These are phyloP conservation scores for Sebastes nivosus DNA, from an alignment of 2,797 vertebrate species.

Conservation along the genomic window DNA sequence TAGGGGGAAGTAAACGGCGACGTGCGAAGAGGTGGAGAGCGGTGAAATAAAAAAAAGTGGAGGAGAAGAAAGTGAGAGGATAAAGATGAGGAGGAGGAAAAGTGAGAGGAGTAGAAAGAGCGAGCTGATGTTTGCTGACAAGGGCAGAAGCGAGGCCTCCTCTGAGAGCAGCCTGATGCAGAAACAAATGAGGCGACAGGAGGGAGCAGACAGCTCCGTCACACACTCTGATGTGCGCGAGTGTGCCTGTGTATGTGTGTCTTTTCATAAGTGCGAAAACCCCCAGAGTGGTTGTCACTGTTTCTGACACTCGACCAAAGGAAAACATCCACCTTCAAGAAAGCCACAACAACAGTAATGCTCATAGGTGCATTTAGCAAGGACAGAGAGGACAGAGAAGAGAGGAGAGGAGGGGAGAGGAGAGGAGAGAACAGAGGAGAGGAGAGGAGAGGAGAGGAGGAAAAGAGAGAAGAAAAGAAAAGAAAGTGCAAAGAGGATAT, in stretches of 20 bases:
- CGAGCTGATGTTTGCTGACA: slow-evolving; percentile 76
- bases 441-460: not conserved
- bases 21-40: slow-evolving; percentile 17
- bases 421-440: not conserved
- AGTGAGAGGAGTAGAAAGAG: slow-evolving; percentile 37
- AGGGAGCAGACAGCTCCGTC: slow-evolving; percentile 69
- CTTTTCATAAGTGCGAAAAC: slow-evolving; percentile 59
- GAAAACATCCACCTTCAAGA: slow-evolving; percentile 60
- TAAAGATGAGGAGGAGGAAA: not conserved
- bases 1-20: slow-evolving; percentile 19
- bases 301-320: slow-evolving; percentile 60
- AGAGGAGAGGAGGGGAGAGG: not conserved
- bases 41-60: slow-evolving; percentile 14
- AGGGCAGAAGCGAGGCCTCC: slow-evolving; percentile 67
- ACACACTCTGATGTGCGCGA: slow-evolving; percentile 43
- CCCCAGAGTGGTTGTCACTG: slow-evolving; percentile 62
- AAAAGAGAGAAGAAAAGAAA: not conserved
- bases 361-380: slow-evolving; percentile 63
- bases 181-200: slow-evolving; percentile 74
- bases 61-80: slow-evolving; percentile 25
- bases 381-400: slow-evolving; percentile 34
- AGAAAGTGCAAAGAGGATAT: slow-evolving; percentile 18
- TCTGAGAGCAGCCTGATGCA: slow-evolving; percentile 64
- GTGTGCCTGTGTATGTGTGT: slow-evolving; percentile 20
- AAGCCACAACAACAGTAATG: slow-evolving; percentile 40